phyloP scores from a whole-genome alignment of 1,140 invertebrate genomes.

The Stegodyphus dumicola region DNA sequence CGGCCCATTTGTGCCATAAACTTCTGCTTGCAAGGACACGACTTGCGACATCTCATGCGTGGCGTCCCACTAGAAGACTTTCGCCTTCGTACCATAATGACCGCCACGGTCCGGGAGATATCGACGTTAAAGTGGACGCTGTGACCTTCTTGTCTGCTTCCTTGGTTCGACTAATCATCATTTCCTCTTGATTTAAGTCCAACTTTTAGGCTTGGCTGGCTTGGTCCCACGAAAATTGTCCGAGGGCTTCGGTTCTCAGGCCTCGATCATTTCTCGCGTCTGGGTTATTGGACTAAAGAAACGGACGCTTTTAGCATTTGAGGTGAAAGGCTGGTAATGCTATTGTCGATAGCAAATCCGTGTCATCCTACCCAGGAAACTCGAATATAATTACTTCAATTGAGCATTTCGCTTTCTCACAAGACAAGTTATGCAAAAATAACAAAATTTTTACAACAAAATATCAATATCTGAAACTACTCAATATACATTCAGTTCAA shows the following conservation, averaged over 20 bases:
- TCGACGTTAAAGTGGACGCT: conserved; percentile 42
- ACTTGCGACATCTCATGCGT: conserved; percentile 28
- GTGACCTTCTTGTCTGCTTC: conserved; percentile 41
- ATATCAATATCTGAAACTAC: no score
- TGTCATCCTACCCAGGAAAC: no score
- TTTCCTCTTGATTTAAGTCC: conserved; percentile 46
- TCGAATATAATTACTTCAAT: no score
- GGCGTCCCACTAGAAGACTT: not conserved
- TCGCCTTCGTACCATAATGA: conserved; percentile 32
- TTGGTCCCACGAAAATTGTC: conserved; percentile 39
- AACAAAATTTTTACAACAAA: no score
- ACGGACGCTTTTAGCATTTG: not conserved
- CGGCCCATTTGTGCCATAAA: not conserved
- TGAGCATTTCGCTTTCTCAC: no score
- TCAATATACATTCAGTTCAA: no score
- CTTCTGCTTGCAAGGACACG: conserved; percentile 22
- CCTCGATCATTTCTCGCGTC: not conserved
- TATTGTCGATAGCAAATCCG: no score
- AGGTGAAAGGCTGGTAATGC: no score
- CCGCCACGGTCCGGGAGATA: conserved; percentile 29
- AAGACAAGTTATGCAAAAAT: no score
- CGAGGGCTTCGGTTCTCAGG: conserved; percentile 9
- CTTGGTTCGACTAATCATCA: conserved; percentile 29
- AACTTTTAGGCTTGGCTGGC: conserved; percentile 34
- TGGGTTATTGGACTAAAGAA: conserved; percentile 8